Percentiles rank a stretch among this genome's conserved stretches.
Evolutionary conservation across 2,888 invertebrate species (phyloP).

Genomic region (Parochlus steinenii): DNA sequence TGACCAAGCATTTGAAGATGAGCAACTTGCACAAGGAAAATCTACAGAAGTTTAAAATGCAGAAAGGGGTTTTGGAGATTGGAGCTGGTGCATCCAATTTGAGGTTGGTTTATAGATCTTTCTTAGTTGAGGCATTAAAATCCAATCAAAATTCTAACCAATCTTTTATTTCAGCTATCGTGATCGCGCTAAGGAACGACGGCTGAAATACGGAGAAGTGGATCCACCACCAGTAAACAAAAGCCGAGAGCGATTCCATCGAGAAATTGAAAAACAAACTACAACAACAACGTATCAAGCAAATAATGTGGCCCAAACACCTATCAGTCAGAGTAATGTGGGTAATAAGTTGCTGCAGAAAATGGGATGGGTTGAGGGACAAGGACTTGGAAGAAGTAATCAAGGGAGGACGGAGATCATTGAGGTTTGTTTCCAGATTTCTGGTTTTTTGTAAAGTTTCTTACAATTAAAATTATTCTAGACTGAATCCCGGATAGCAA

Average conservation of each 20-base stretch:
- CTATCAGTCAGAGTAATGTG: slow-evolving; percentile 71
- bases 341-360: slow-evolving; percentile 91
- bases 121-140: too few species aligned
- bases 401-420: slow-evolving; percentile 89
- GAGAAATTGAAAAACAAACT: slow-evolving; percentile 32
- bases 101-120: slow-evolving; percentile 4
- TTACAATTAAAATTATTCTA: slow-evolving; percentile 13
- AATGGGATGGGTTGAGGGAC: slow-evolving; percentile 98
- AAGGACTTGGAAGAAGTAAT: slow-evolving; percentile 83
- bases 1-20: slow-evolving; percentile 79
- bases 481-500: slow-evolving; percentile 37
- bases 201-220: slow-evolving; percentile 83
- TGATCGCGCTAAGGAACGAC: slow-evolving; percentile 89
- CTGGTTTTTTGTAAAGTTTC: neutral
- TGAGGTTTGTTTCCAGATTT: slow-evolving; percentile 39
- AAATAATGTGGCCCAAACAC: slow-evolving; percentile 27
- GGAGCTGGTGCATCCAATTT: slow-evolving; percentile 23
- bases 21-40: slow-evolving; percentile 92
- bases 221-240: slow-evolving; percentile 60
- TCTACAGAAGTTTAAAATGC: slow-evolving; percentile 36
- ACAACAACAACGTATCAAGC: slow-evolving; percentile 28
- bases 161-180: slow-evolving; percentile 41
- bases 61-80: slow-evolving; percentile 19
- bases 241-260: slow-evolving; percentile 54
- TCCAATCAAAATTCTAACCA: neutral